phyloP scores from a whole-genome alignment of 2,113 vertebrate species.

The Bubalus kerabau region DNA sequence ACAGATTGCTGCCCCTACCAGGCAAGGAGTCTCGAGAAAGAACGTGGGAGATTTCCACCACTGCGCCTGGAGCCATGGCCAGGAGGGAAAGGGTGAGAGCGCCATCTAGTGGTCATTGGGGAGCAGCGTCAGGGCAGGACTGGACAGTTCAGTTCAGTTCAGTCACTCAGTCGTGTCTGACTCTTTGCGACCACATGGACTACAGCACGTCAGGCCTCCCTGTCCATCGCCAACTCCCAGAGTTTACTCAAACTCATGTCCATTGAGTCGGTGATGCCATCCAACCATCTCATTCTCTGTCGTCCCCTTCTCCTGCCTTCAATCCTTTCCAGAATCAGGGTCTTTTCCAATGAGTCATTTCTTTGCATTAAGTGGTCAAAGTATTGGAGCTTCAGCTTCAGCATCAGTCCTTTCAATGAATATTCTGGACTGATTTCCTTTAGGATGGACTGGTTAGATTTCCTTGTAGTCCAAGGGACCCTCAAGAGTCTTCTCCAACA shows the following conservation, averaged over 20 bases:
- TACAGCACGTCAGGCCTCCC: background rate
- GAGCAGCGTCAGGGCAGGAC: fast-evolving
- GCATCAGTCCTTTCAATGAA: background rate
- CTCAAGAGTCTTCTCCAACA: background rate
- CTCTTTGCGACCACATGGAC: background rate
- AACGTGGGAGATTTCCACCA: conserved; percentile 69
- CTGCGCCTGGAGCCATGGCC: background rate
- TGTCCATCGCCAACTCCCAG: background rate
- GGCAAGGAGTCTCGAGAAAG: conserved; percentile 71
- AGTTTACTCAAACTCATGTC: background rate
- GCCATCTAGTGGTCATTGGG: conserved; percentile 68
- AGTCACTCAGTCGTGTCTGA: background rate
- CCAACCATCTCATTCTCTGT: background rate
- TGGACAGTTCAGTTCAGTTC: background rate
- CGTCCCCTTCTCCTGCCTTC: background rate
- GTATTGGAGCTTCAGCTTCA: background rate
- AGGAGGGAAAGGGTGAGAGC: conserved; percentile 13
- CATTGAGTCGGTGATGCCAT: background rate
- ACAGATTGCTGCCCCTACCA: conserved; percentile 44
- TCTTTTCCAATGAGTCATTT: background rate
- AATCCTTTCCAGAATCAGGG: background rate
- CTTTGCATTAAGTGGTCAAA: background rate
- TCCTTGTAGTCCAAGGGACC: background rate
- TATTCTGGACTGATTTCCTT: background rate
- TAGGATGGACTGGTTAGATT: background rate